Percentiles rank a stretch among this genome's conserved stretches.
Evolutionary conservation across 2,888 invertebrate species (phyloP).

Genomic region (Euphydryas editha): DNA sequence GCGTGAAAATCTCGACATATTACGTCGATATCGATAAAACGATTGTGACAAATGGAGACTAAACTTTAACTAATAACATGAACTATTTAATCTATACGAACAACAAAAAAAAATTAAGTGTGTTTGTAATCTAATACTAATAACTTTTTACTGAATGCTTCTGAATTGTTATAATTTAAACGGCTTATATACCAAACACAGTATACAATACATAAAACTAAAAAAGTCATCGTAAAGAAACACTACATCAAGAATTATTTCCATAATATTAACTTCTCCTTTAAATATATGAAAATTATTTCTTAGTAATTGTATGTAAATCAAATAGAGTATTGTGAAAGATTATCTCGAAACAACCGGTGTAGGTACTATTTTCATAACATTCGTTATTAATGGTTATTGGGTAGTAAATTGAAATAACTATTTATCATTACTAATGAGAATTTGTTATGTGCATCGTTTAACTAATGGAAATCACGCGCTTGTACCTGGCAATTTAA

Average conservation of each 20-base stretch:
- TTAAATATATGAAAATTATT: conserved; percentile 2
- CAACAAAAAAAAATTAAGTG: too few species aligned
- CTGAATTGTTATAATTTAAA: too few species aligned
- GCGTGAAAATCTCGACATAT: too few species aligned
- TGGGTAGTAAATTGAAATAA: conserved; percentile 23
- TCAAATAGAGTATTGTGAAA: neutral
- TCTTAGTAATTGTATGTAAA: neutral
- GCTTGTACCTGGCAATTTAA: neutral
- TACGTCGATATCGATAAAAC: too few species aligned
- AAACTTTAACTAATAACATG: too few species aligned
- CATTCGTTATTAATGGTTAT: conserved; percentile 29
- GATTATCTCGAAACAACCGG: conserved; percentile 22
- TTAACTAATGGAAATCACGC: neutral
- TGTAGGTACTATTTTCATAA: conserved; percentile 29
- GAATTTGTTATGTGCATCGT: neutral
- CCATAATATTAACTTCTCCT: neutral
- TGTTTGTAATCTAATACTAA: too few species aligned
- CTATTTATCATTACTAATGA: conserved; percentile 12
- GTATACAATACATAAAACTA: neutral
- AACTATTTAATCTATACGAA: too few species aligned
- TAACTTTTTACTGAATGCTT: too few species aligned
- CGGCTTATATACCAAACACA: too few species aligned
- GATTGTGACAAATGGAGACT: too few species aligned
- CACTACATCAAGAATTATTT: neutral
- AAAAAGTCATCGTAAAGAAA: neutral